Evolutionary conservation across 2,113 vertebrate species (phyloP), one percentile per base, ranked within the genome.

Genomic region (Siniperca chuatsi): DNA sequence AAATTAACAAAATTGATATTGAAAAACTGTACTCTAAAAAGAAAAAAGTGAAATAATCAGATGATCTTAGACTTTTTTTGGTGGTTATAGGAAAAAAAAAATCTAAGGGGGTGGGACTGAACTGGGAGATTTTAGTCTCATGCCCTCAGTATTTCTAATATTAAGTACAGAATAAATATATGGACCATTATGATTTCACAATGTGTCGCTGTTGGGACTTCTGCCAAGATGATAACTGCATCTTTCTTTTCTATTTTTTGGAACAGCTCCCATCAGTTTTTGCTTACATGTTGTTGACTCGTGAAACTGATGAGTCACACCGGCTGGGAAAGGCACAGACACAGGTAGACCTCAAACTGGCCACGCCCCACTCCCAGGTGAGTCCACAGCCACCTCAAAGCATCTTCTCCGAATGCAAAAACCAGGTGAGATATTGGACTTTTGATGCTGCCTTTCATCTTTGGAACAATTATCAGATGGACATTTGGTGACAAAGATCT

Each of bases 321-420:
- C 9, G 1, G 1, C 42, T 33, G 46, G 42, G 15, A 66, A 15
- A 35, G 2, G 13, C 33, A 65, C 80, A 60, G 35, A 75, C 21
- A 71, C 82, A 85, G 75, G 84, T 85, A 52, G 23, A 44, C 37
- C 16, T 55, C 6, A 15, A 9, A n/a, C 4, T 21, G 33, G 20
- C 75, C 85, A 48, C 89, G 44, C 87, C 89, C 20, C 29, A 8
- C 18, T 82, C 81, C 74, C 90, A 85, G 90, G 89, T 90, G 89
- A 86, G 33, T 52, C 37, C 50, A 37, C 21, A 16, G 23, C 6
- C 58, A 61, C 33, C 72, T 29, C 44, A 23, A 40, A 88, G 48
- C 37, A 61, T 83, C 71, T 3, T 69, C 61, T 73, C 23, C 52
- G 2, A 11, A 33, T 33, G 15, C 25, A 7, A 20, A 70, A 23